Conservation (phyloP, 2,888 invertebrate species). For the Agrochola lota region DNA sequence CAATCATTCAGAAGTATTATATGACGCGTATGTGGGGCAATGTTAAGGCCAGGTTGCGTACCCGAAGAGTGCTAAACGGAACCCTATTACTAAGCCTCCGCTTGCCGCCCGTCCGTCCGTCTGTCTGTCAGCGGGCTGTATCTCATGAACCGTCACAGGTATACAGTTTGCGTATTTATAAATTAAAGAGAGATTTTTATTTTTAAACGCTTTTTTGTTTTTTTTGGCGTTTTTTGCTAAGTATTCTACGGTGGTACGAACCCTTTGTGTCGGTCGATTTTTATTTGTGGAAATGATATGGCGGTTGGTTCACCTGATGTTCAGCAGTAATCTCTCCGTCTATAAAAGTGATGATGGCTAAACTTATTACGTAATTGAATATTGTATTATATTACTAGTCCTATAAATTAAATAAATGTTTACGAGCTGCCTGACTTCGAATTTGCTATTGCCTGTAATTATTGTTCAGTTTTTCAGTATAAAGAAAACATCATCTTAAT, state of each 20-base stretch:
- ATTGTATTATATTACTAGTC: neutral
- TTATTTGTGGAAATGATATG: neutral
- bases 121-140: too few relatives aligned
- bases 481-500: neutral
- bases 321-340: too few relatives aligned
- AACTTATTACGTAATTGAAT: slow-evolving; percentile 3
- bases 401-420: neutral
- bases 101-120: too few relatives aligned
- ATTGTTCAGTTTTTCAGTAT: neutral
- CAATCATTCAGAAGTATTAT: slow-evolving; percentile 10
- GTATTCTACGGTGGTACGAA: too few relatives aligned
- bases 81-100: too few relatives aligned
- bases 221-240: too few relatives aligned
- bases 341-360: neutral
- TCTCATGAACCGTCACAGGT: too few relatives aligned
- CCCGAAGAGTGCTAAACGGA: too few relatives aligned
- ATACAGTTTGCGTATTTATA: too few relatives aligned
- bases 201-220: too few relatives aligned
- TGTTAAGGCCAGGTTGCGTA: neutral
- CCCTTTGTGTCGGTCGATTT: too few relatives aligned
- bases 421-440: neutral
- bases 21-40: slow-evolving; percentile 8
- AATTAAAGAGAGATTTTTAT: too few relatives aligned
- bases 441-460: neutral
- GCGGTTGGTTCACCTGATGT: neutral